Percentiles rank a stretch among this genome's conserved stretches.
Conservation (phyloP, 2,113 vertebrate genomes). For the Ariopsis seemanni region DNA sequence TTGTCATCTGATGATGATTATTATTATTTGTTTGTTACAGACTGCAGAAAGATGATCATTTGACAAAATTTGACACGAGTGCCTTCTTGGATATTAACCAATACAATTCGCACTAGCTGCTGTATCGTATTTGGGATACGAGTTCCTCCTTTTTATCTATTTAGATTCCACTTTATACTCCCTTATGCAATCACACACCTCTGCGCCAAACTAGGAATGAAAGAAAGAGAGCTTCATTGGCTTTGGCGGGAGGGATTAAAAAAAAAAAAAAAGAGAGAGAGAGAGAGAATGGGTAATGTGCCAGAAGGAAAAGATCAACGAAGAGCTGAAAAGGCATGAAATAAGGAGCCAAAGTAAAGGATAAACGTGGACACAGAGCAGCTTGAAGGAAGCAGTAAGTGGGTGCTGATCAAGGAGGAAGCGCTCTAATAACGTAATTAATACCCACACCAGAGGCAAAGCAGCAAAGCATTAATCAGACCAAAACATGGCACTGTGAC, state of each 20-base stretch:
- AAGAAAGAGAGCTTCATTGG: neutral
- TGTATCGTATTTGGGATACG: neutral
- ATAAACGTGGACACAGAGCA: neutral
- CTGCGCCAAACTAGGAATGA: constrained; percentile 19
- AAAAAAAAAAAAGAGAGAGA: too few species aligned
- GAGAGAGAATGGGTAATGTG: neutral
- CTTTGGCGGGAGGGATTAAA: neutral
- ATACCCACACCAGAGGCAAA: constrained; percentile 36
- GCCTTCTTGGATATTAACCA: neutral
- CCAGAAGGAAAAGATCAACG: neutral
- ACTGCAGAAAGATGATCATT: neutral
- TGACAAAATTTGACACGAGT: neutral
- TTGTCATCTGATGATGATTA: neutral
- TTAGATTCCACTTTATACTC: constrained; percentile 42
- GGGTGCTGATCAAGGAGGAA: constrained; percentile 7
- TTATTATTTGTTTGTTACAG: neutral
- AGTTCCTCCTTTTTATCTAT: neutral
- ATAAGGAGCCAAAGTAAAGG: neutral
- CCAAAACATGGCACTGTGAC: constrained; percentile 27
- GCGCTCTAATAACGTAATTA: constrained; percentile 20
- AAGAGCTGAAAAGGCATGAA: constrained; percentile 1
- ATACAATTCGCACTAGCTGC: neutral
- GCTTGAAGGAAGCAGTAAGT: neutral
- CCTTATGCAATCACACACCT: constrained; percentile 42
- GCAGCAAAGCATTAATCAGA: constrained; percentile 43